Base-by-base conservation (phyloP, 2,888 invertebrate species). In the Blastobasis lacticolella region DNA sequence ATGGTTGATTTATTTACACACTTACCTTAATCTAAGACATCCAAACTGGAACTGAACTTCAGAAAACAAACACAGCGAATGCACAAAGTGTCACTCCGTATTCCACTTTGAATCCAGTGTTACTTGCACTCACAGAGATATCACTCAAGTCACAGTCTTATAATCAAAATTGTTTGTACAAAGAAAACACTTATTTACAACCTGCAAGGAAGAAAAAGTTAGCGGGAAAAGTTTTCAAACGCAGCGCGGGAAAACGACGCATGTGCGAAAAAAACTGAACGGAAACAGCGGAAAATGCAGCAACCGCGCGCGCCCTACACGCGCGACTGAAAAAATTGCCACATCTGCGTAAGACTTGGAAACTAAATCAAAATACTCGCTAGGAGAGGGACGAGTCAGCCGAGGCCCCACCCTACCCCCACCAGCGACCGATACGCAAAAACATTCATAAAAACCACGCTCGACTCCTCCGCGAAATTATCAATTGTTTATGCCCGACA, bases 281-380 rank as follows among this genome's bases (percentile, higher is more conserved):
- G 69, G 72, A 70, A 73, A 70, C 61, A 71, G 69, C 72, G 64
- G 64, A 63, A 72, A 75, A 74, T 66, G 75, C 66, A 65, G 66
- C 72, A 74, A 81, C 63, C 82, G 84, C 84, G 85, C 84, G 85
- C 85, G 81, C 71, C 64, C 69, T 69, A 77, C 77, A 74, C 82
- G 81, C 86, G 87, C 86, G 86, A 87, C 88, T 88, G 86, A 86
- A 88, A 88, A 86, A 88, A 82, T 78, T 78, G 78, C 84, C 76
- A 81, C 85, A 86, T 81, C 85, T 80, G 81, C 85, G 86, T 87
- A 86, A 86, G 85, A 81, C 77, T 86, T 73, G 76, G 82, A 87
- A 88, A 87, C 87, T 88, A 88, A 88, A 87, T 88, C 87, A 88
- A 87, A 88, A 88, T 88, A 88, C 83, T 73, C 75, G 81, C 82